A percentile compares a stretch with the other conserved stretches of the same genome.
Conservation (phyloP, 1,140 invertebrate genomes). For the Macrostomum lignano region DNA sequence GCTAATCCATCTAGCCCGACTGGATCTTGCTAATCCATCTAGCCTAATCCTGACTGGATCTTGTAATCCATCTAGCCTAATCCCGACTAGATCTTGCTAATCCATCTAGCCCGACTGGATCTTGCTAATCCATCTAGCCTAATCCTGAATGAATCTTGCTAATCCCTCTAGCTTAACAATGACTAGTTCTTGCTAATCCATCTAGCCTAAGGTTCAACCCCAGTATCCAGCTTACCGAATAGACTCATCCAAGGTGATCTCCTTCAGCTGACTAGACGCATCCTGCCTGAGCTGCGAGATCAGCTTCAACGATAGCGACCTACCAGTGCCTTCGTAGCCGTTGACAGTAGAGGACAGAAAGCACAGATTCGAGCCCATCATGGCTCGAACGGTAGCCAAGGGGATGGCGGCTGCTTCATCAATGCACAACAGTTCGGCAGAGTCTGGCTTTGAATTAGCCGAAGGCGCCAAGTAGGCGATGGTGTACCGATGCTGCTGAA, state of each 20-base stretch:
- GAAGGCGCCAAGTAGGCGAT: neutral
- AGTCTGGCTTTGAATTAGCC: conserved; percentile 41
- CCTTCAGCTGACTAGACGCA: neutral
- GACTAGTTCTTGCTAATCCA: too few relatives aligned
- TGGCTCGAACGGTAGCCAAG: conserved; percentile 57
- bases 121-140: too few relatives aligned
- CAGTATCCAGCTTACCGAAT: too few relatives aligned
- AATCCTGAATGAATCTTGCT: too few relatives aligned
- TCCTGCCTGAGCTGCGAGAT: conserved; percentile 39
- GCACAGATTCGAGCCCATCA: conserved; percentile 52
- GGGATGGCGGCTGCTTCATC: conserved; percentile 98
- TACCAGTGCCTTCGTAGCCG: conserved; percentile 88
- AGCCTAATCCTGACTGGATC: too few relatives aligned
- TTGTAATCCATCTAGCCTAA: too few relatives aligned
- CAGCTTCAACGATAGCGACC: conserved; percentile 74
- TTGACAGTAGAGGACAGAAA: conserved; percentile 89
- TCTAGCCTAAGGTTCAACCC: too few relatives aligned
- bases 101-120: too few relatives aligned
- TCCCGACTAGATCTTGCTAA: too few relatives aligned
- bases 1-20: too few relatives aligned
- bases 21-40: too few relatives aligned
- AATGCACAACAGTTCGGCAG: conserved; percentile 75
- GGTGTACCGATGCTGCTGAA: conserved; percentile 29
- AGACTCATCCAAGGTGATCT: neutral
- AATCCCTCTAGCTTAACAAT: too few relatives aligned